Evolutionary conservation across 2,888 invertebrate species (phyloP).

Genomic region (Zele albiditarsus): DNA sequence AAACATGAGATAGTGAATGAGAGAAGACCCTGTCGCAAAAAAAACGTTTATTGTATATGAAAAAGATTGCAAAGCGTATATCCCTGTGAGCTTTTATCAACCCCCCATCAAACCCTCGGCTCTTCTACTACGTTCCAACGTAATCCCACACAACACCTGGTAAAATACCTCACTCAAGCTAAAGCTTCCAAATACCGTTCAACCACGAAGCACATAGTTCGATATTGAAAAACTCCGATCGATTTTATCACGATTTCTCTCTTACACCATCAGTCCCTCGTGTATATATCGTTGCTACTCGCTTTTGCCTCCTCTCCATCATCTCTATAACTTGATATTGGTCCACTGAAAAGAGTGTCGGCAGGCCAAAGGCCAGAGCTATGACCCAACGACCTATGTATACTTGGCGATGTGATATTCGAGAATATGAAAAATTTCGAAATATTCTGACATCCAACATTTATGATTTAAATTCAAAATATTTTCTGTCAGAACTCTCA

Average conservation of each 20-base stretch:
- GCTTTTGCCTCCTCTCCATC: conserved; percentile 13
- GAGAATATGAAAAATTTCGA: not conserved
- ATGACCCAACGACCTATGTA: conserved; percentile 46
- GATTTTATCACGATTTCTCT: not conserved
- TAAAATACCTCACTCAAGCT: not conserved
- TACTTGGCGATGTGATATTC: not conserved
- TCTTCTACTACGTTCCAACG: not conserved
- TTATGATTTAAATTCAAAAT: not conserved
- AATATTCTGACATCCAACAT: not conserved
- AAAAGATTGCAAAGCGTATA: conserved; percentile 1
- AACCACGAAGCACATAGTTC: conserved; percentile 28
- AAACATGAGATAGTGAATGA: conserved; percentile 18
- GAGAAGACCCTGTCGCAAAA: not conserved
- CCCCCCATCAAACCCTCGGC: not conserved
- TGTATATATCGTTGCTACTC: conserved; percentile 25
- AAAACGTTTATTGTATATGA: conserved; percentile 1
- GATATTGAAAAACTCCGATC: conserved; percentile 38
- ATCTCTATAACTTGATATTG: conserved; percentile 11
- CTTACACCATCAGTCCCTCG: not conserved
- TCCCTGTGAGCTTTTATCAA: conserved; percentile 9
- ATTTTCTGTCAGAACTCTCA: too few species aligned
- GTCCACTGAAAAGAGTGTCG: conserved; percentile 29
- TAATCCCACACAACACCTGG: not conserved
- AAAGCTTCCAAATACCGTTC: not conserved
- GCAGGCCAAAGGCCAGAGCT: conserved; percentile 54